phyloP scores from a whole-genome alignment of 2,113 vertebrate species.

The Platichthys stellatus region DNA sequence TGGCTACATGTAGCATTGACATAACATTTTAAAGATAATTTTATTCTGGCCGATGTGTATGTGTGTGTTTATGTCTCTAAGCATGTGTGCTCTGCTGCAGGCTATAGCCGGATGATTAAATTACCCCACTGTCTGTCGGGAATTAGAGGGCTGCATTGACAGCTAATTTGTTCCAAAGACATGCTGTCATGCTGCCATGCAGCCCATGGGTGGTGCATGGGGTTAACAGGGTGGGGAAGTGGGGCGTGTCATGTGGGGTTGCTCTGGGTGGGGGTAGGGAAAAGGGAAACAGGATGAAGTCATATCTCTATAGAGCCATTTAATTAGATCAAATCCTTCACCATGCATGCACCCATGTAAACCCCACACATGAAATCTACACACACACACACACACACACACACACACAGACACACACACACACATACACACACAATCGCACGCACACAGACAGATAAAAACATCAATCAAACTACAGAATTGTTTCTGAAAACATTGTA shows the following conservation, averaged over 20 bases:
- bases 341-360: conserved; percentile 31
- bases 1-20: neutral
- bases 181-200: conserved; percentile 49
- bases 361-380: conserved; percentile 19
- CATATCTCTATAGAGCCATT: conserved; percentile 61
- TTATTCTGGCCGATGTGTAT: neutral
- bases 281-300: conserved; percentile 72
- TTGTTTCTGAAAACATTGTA: no score
- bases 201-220: conserved; percentile 33
- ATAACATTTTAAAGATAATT: neutral
- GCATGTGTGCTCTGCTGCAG: conserved; percentile 43
- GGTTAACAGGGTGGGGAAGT: conserved; percentile 22
- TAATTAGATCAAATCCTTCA: conserved; percentile 63
- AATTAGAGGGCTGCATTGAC: conserved; percentile 55
- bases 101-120: conserved; percentile 63
- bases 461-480: no score
- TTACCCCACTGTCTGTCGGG: conserved; percentile 66
- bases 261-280: conserved; percentile 11
- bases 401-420: neutral
- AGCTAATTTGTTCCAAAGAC: conserved; percentile 68
- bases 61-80: conserved; percentile 35
- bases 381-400: neutral
- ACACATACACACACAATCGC: neutral
- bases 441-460: neutral
- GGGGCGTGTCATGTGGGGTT: conserved; percentile 43